These are phyloP conservation scores for Metaphire vulgaris DNA, from an alignment of 1,140 invertebrate genomes.

Conservation along the genomic window DNA sequence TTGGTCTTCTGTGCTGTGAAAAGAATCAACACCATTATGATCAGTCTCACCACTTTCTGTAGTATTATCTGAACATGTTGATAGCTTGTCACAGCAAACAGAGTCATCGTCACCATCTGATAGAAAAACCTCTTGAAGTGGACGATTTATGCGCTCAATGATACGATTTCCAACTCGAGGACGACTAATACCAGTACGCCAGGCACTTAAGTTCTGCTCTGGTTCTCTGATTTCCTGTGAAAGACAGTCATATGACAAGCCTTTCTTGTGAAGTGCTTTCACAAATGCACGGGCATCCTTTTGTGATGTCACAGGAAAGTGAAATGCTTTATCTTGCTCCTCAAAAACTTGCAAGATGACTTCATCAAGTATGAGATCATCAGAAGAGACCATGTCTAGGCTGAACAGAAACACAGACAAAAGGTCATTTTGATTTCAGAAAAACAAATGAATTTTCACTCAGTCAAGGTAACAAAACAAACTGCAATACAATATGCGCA, in stretches of 20 bases:
- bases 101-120: neutral
- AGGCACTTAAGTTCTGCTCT: conserved; percentile 19
- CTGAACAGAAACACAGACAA: too few species aligned
- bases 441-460: too few species aligned
- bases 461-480: too few species aligned
- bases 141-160: conserved; percentile 26
- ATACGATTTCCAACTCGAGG: conserved; percentile 20
- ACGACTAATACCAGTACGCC: conserved; percentile 20
- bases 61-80: neutral
- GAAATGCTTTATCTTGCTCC: conserved; percentile 16
- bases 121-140: conserved; percentile 13
- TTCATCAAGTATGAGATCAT: conserved; percentile 10
- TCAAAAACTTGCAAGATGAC: conserved; percentile 26
- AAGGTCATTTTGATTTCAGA: too few species aligned
- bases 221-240: conserved; percentile 17
- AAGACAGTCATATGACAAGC: conserved; percentile 20
- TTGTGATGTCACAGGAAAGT: conserved; percentile 25
- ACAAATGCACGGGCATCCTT: conserved; percentile 22
- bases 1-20: too few species aligned
- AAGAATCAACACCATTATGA: too few species aligned
- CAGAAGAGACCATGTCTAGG: neutral
- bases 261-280: conserved; percentile 24
- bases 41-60: too few species aligned
- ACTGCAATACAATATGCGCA: too few species aligned
- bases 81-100: neutral